Base-by-base conservation (phyloP, 1,140 invertebrate species). In the Tyrophagus putrescentiae region DNA sequence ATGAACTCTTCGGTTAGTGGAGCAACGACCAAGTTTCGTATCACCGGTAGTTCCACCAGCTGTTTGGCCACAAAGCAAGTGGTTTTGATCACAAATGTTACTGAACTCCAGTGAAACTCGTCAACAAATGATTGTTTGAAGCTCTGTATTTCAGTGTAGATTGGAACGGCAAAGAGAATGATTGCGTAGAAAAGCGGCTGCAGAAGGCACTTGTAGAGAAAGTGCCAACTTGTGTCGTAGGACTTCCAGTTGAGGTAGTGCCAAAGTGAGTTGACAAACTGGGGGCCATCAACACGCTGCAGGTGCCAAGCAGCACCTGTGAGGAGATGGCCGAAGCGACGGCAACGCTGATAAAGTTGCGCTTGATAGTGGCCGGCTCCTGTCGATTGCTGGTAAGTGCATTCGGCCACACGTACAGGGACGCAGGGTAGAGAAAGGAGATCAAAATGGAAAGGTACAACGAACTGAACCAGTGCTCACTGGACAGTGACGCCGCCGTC, bases 1-100 rank as follows among this genome's bases (percentile, higher is more conserved):
- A 59, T 44, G 33, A 59, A 44, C 39, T 59, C 57, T 45, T 59
- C 57, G 21, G 57, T 45, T 18, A 59, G 18, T 23, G 57, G 57
- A 13, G 57, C 57, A 21, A 59, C 39, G 13, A 59, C 25, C 7
- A 42, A 27, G 27, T 59, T 59, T n/a, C 57, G 39, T 25, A 59
- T 4, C 27, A 59, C 18, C 23, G 21, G 29, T 5, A 59, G 11
- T 31, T 59, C 16, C 27, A 34, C 36, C 1, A 25, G 32, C 32
- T 42, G 29, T 42, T 3, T 45, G 3, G 50, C 39, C 7, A 7
- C 13, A 7, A 9, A 21, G 7, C 23, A 7, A 18, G 31, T 48
- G 7, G 31, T 7, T 48, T 48, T 6, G 13, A 48, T 48, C 7
- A 18, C 7, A 18, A 48, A 48, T 21, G 45, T 9, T 21, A 48